Conservation (phyloP, 2,113 vertebrate genomes). For the Pao palembangensis region DNA sequence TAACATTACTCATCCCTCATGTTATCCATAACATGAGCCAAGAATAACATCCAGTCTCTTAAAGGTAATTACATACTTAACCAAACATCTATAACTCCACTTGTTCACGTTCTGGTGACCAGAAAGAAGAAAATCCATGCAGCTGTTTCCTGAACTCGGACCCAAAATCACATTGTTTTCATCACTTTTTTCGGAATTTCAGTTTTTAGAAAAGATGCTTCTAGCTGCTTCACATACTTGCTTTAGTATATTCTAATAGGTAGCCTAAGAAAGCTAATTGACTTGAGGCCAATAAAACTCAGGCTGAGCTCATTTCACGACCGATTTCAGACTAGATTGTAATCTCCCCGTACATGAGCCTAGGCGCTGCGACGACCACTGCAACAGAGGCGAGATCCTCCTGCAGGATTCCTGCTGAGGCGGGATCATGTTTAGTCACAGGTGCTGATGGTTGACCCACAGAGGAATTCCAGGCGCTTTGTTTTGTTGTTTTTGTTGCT, state of each 20-base stretch:
- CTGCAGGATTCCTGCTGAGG: conserved; percentile 20
- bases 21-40: too few relatives aligned
- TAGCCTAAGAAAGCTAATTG: conserved; percentile 17
- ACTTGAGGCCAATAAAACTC: conserved; percentile 20
- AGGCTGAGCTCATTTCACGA: conserved; percentile 32
- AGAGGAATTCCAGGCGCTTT: conserved; percentile 41
- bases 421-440: conserved; percentile 17
- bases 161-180: too few relatives aligned
- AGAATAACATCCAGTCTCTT: too few relatives aligned
- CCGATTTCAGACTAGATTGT: conserved; percentile 26
- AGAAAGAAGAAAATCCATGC: too few relatives aligned
- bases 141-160: too few relatives aligned
- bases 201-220: background rate
- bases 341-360: conserved; percentile 15
- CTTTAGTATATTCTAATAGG: background rate
- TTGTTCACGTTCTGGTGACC: too few relatives aligned
- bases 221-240: background rate
- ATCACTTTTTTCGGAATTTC: too few relatives aligned
- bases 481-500: conserved; percentile 5
- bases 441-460: conserved; percentile 6
- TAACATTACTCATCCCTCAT: too few relatives aligned
- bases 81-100: too few relatives aligned
- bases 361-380: background rate
- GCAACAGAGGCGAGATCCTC: background rate
- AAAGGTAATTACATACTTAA: too few relatives aligned